phyloP scores from a whole-genome alignment of 2,888 invertebrate genomes.

The Ferrisia virgata region DNA sequence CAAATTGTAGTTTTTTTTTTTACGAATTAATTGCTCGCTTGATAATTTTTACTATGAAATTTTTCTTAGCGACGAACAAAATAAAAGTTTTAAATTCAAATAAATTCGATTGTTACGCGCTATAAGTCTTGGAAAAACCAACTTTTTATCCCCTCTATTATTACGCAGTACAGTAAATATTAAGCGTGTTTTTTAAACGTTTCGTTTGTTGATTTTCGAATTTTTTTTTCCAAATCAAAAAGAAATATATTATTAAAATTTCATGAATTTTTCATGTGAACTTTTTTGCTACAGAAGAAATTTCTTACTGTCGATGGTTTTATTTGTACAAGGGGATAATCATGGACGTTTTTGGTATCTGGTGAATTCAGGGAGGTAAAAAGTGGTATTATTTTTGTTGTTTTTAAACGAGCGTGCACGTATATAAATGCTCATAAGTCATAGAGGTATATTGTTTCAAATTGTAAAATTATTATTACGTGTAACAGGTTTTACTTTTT shows the following conservation, averaged over 20 bases:
- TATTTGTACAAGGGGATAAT: no score
- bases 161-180: slow-evolving; percentile 46
- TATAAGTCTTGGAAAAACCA: slow-evolving; percentile 24
- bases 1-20: background rate
- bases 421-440: slow-evolving; percentile 32
- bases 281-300: background rate
- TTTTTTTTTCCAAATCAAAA: background rate
- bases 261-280: background rate
- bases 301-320: background rate
- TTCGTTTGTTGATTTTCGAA: slow-evolving; percentile 15
- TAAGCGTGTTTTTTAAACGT: slow-evolving; percentile 32
- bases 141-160: slow-evolving; percentile 36
- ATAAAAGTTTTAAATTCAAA: background rate
- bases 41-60: background rate
- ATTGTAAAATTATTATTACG: background rate
- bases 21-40: background rate
- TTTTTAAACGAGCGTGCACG: slow-evolving; percentile 32
- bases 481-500: background rate
- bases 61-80: background rate
- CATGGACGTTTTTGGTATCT: no score
- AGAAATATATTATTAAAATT: background rate
- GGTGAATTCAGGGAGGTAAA: no score
- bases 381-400: background rate
- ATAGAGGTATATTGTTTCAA: no score
- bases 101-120: background rate